Evolutionary conservation across 2,888 invertebrate genomes (phyloP), one percentile per base, ranked within the genome.

Genomic region (Dexiosoma caninum): DNA sequence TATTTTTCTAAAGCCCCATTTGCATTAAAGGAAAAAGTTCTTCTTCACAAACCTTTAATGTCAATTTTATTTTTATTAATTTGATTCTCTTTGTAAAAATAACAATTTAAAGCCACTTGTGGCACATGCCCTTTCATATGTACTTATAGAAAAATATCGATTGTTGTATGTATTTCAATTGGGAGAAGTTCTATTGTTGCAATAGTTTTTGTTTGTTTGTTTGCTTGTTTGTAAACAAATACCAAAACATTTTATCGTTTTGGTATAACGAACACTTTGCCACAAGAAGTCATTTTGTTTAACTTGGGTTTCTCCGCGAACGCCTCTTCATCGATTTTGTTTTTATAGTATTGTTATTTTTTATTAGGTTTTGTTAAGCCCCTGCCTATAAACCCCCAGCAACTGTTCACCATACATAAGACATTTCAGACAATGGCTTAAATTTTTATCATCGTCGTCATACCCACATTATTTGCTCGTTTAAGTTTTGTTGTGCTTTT

Each of bases 391-490:
- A 57, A 51, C 51, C 67, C 60, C 51, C 67, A 59, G 51, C 37
- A 55, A 10, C 60, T 30, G 30, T 60, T 72, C 71, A 42, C 53
- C 37, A 40, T 8, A 51, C 46, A 32, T 14, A 66, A 62, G 57
- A 42, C 67, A 59, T 44, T 67, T 51, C 21, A 53, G 32, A 51
- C 60, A 72, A 46, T 76, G 44, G 60, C 44, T 69, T 67, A 21
- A 60, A 51, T 42, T 77, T 60, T 77, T 70, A 70, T 70, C 62
- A 42, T 70, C 55, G 30, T 72, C 59, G 30, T 72, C 59, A 81
- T 81, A 72, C 80, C 76, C 77, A 72, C 76, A 77, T 77, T 70
- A 37, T 14, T 35, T n/a, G n/a, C n/a, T 46, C n/a, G 30, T 60
- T 62, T 35, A 57, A 40, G 23, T 55, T 37, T 69, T 49, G 62